Evolutionary conservation across 2,888 invertebrate genomes (phyloP), one percentile per base, ranked within the genome.

Genomic region (Cephus pulcher): DNA sequence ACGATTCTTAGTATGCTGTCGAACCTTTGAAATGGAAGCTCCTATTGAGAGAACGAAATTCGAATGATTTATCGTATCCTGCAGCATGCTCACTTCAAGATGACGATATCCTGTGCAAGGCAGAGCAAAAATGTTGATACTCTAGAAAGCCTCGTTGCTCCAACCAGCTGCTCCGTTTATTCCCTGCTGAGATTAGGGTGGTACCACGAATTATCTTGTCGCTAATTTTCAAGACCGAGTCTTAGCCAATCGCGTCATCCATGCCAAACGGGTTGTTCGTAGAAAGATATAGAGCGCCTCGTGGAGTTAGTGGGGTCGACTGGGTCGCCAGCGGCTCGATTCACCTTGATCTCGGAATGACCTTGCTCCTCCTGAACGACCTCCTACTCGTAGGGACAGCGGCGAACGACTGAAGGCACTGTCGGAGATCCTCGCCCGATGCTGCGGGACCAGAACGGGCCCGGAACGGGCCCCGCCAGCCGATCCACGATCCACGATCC

Each of bases 371-470:
- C 71, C 56, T 56, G 56, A 71, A 81, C 83, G 87, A 84, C 87
- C 89, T 83, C 84, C 85, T 86, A 84, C 88, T 87, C 88, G 86
- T 86, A 87, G 88, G 87, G 87, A 88, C 88, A 87, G 86, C 90
- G 87, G 88, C 89, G 89, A 87, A 86, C 89, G 89, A 91, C 90
- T 90, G 90, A 89, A 88, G 88, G 86, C 86, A 84, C 77, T 75
- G 71, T 84, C 78, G 84, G 84, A 80, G 80, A 82, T 86, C 86
- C 86, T 85, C 85, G 84, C 82, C 85, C 85, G 83, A 83, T 83
- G 82, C 82, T 83, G 83, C 84, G 84, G 70, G 82, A 75, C 80
- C 84, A 70, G 84, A 79, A 79, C 76, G 80, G 81, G 81, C 79
- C 79, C 78, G 79, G 82, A 82, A 82, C 83, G 84, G 80, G 75